A percentile compares a stretch with the other conserved stretches of the same genome.
Conservation (phyloP, 2,888 invertebrate species). For the Ypsolopha sequella region DNA sequence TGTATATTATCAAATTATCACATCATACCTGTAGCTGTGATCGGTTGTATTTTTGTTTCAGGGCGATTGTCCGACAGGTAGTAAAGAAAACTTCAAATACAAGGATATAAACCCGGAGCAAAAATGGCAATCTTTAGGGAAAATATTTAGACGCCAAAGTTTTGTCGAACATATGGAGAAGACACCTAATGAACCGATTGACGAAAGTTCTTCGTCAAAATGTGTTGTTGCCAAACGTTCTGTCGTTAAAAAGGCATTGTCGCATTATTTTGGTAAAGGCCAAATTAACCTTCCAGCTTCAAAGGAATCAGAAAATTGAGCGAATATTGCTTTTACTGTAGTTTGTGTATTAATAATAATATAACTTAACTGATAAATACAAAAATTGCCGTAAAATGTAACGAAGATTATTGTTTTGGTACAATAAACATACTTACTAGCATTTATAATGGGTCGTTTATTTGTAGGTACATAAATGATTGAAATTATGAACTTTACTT, state of each 20-base stretch:
- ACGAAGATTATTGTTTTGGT: too few relatives aligned
- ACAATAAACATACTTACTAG: too few relatives aligned
- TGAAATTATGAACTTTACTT: too few relatives aligned
- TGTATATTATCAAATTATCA: background rate
- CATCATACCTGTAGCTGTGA: background rate
- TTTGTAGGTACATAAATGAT: too few relatives aligned
- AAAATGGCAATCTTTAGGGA: slow-evolving; percentile 63
- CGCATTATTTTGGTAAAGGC: slow-evolving; percentile 4
- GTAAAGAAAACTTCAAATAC: slow-evolving; percentile 43
- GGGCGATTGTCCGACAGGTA: slow-evolving; percentile 51
- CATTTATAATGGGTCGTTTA: too few relatives aligned
- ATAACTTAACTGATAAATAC: too few relatives aligned
- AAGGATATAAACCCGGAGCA: slow-evolving; percentile 50
- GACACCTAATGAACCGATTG: slow-evolving; percentile 35
- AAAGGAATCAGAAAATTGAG: too few relatives aligned
- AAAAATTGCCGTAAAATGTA: too few relatives aligned
- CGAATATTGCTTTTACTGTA: too few relatives aligned
- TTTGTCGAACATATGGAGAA: slow-evolving; percentile 48
- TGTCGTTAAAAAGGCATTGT: slow-evolving; percentile 48
- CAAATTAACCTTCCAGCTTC: too few relatives aligned
- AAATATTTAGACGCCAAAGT: slow-evolving; percentile 59
- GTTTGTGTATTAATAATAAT: too few relatives aligned
- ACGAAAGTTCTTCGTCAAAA: slow-evolving; percentile 12
- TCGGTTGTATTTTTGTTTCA: slow-evolving; percentile 25
- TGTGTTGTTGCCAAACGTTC: slow-evolving; percentile 41